Evolutionary conservation across 2,797 vertebrate genomes (phyloP), one percentile per base, ranked within the genome.

Genomic region (Allobates femoralis): DNA sequence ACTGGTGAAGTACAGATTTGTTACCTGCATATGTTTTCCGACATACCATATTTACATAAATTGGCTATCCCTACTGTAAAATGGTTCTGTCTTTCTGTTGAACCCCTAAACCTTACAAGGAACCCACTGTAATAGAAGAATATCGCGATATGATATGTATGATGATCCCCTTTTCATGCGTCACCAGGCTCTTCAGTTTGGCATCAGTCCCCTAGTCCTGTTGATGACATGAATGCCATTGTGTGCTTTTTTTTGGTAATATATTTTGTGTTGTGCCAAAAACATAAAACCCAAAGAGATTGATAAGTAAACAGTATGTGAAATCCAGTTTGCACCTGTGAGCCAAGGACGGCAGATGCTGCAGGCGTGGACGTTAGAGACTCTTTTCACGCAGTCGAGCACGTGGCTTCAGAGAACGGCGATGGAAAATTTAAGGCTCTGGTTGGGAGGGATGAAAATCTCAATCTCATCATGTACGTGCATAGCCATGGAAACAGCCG

Each of bases 401-500:
- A 80, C 64, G n/a, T 62, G 66, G 55, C 50, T 51, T 53, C n/a
- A 66, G 21, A 74, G 69, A 81, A 81, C 34, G 76, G 53, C 69
- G 64, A 67, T 74, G 53, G 64, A 86, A 86, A 73, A 73, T 85
- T 67, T 85, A 71, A 32, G 79, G 64, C 37, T 5, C 14, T 32
- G 55, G 55, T 60, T 62, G 75, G 62, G 30, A 60, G 62, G 62
- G 83, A 85, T 85, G 69, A 67, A 81, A 82, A 69, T 55, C 50
- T 77, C 84, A 90, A 89, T 51, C n/a, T 83, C 79, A 83, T 86
- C 53, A 34, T 0, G 0, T 84, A 62, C 88, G 88, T 75, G 28
- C 5, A 85, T 84, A 85, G 32, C 89, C 87, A 84, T 89, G 79
- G 90, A 86, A 93, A 90, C 90, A 8, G 66, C 80, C 69, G 41